phyloP scores from a whole-genome alignment of 2,888 invertebrate species.

The Magallana nippona region DNA sequence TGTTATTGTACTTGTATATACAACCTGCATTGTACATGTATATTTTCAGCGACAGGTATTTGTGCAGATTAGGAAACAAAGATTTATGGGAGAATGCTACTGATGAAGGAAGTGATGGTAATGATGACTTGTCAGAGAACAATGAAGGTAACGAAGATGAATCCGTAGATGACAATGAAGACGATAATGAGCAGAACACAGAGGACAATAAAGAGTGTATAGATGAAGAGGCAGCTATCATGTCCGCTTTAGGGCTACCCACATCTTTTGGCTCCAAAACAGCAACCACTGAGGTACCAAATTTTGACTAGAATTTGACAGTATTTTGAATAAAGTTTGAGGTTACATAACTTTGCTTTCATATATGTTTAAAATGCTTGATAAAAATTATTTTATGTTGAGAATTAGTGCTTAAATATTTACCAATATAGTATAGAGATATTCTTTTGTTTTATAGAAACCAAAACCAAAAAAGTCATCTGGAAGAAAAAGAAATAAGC shows the following conservation, averaged over 20 bases:
- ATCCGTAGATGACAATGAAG: slow-evolving; percentile 48
- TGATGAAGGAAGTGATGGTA: slow-evolving; percentile 35
- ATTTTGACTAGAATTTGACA: too few species aligned
- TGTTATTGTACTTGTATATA: too few species aligned
- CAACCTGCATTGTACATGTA: too few species aligned
- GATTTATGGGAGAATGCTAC: slow-evolving; percentile 6
- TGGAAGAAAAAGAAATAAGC: slow-evolving; percentile 57
- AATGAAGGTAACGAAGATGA: slow-evolving; percentile 47
- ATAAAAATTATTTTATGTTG: too few species aligned
- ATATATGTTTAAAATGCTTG: too few species aligned
- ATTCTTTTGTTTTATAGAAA: slow-evolving; percentile 6
- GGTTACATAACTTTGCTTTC: too few species aligned
- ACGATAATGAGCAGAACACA: slow-evolving; percentile 54
- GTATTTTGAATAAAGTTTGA: too few species aligned
- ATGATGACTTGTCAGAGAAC: slow-evolving; percentile 17
- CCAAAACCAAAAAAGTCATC: slow-evolving; percentile 51
- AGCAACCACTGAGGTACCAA: slow-evolving; percentile 29
- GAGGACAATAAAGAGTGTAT: slow-evolving; percentile 47
- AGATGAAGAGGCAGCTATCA: slow-evolving; percentile 60
- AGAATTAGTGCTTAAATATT: too few species aligned
- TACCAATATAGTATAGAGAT: background rate
- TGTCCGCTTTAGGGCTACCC: slow-evolving; percentile 68
- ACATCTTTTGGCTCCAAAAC: slow-evolving; percentile 54
- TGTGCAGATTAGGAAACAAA: slow-evolving; percentile 41
- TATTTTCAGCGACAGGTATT: slow-evolving; percentile 44